phyloP scores from a whole-genome alignment of 2,888 invertebrate species.

The Cryptosula pallasiana region DNA sequence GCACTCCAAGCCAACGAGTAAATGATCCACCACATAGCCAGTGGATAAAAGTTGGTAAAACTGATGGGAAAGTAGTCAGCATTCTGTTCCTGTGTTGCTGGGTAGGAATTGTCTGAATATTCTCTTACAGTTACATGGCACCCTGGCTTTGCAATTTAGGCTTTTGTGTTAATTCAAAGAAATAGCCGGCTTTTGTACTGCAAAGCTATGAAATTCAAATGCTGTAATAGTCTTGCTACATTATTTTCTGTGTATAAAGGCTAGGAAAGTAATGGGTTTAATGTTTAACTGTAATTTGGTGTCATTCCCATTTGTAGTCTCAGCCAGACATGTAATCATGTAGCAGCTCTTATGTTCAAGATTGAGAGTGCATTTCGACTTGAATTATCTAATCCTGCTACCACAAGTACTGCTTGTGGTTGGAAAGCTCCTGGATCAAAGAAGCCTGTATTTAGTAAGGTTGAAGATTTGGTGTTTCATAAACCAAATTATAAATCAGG shows the following conservation, averaged over 20 bases:
- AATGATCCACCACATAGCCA: neutral
- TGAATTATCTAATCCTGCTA: slow-evolving; percentile 1
- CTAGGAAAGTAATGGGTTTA: no score
- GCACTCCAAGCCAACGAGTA: neutral
- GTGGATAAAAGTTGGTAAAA: neutral
- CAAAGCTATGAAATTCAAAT: neutral
- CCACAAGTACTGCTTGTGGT: neutral
- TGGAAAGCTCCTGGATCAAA: neutral
- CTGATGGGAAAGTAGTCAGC: neutral
- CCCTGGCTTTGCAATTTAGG: neutral
- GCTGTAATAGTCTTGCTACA: no score
- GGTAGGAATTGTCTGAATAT: neutral
- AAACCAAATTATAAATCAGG: neutral
- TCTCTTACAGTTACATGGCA: neutral
- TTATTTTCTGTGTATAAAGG: neutral
- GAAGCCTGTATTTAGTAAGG: neutral
- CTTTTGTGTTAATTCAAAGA: no score
- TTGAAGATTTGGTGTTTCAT: neutral
- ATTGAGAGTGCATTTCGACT: slow-evolving; percentile 3
- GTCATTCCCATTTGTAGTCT: neutral
- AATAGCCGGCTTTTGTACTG: no score
- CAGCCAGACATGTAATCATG: slow-evolving; percentile 6
- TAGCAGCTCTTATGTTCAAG: slow-evolving; percentile 6
- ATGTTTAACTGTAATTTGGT: no score
- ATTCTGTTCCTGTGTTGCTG: neutral